Percentiles rank a stretch among this genome's conserved stretches.
phyloP scores from a whole-genome alignment of 2,113 vertebrate genomes.

The Rhodinocichla rosea region DNA sequence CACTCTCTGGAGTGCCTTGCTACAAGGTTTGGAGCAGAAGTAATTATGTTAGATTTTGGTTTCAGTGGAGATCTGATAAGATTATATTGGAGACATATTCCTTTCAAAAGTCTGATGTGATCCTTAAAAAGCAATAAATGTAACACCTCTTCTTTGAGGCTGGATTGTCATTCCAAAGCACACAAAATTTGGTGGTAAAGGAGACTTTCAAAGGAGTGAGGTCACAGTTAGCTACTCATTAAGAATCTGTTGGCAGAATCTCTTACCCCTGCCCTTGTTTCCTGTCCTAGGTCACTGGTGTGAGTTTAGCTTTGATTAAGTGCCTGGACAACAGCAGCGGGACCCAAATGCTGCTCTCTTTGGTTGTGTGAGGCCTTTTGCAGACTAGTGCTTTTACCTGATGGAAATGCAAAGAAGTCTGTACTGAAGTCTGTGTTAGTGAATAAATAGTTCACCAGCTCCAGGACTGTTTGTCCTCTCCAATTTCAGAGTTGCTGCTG shows the following conservation, averaged over 20 bases:
- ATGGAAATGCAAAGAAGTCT: not conserved
- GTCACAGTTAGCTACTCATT: not conserved
- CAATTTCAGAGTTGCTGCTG: not conserved
- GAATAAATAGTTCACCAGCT: not conserved
- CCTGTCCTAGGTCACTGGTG: not conserved
- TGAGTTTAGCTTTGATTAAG: not conserved
- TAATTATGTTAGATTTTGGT: conserved; percentile 44
- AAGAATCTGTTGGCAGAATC: not conserved
- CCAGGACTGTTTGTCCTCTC: not conserved
- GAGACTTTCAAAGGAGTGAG: not conserved
- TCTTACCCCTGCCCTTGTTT: not conserved
- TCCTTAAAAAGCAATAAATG: conserved; percentile 11
- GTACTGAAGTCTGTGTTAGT: not conserved
- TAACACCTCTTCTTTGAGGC: not conserved
- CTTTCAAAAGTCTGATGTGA: conserved; percentile 20
- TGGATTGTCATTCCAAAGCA: not conserved
- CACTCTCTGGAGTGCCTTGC: conserved; percentile 7
- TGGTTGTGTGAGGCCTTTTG: not conserved
- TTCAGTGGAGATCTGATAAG: conserved; percentile 51
- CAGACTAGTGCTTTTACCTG: not conserved
- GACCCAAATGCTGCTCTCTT: not conserved
- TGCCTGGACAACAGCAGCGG: not conserved
- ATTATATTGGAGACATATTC: conserved; percentile 38
- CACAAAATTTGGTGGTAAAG: not conserved
- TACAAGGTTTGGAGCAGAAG: conserved; percentile 40